phyloP scores from a whole-genome alignment of 2,113 vertebrate species.

The Noturus placidus region DNA sequence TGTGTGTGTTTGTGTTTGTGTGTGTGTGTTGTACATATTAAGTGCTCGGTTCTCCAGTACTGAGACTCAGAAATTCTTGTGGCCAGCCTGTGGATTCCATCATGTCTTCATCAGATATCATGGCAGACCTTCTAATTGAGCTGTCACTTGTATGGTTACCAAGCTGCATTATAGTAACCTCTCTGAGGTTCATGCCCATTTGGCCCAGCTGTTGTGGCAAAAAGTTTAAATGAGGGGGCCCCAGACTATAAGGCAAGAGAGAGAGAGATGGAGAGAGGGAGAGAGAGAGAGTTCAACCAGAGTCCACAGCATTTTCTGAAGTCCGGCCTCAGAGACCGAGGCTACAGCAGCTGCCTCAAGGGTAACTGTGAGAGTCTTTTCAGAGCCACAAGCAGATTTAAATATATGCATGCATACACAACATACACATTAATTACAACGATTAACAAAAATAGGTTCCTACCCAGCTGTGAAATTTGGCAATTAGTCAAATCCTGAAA shows the following conservation, averaged over 20 bases:
- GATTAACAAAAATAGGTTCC: not conserved
- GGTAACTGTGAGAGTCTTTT: not conserved
- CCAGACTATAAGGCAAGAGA: constrained; percentile 4
- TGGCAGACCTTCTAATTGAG: not conserved
- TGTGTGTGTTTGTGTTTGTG: not conserved
- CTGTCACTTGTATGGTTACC: not conserved
- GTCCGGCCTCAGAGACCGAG: not conserved
- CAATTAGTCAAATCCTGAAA: not conserved
- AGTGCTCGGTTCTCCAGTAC: not conserved
- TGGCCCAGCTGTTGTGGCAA: not conserved
- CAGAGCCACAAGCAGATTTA: not conserved
- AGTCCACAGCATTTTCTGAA: constrained; percentile 32
- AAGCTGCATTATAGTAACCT: not conserved
- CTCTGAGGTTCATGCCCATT: constrained; percentile 1
- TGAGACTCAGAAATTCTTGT: not conserved
- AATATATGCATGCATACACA: not conserved
- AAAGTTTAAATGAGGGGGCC: constrained; percentile 28
- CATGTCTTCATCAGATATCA: constrained; percentile 17
- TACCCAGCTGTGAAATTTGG: not conserved
- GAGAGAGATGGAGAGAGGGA: not conserved
- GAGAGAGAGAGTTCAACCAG: constrained; percentile 15
- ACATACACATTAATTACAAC: not conserved
- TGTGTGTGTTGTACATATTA: not conserved
- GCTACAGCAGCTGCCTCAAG: not conserved
- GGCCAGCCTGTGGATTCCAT: not conserved